Percentiles rank a stretch among this genome's conserved stretches.
These are phyloP conservation scores for Hafferia zeledoni DNA, from an alignment of 2,797 vertebrate genomes.

Conservation along the genomic window DNA sequence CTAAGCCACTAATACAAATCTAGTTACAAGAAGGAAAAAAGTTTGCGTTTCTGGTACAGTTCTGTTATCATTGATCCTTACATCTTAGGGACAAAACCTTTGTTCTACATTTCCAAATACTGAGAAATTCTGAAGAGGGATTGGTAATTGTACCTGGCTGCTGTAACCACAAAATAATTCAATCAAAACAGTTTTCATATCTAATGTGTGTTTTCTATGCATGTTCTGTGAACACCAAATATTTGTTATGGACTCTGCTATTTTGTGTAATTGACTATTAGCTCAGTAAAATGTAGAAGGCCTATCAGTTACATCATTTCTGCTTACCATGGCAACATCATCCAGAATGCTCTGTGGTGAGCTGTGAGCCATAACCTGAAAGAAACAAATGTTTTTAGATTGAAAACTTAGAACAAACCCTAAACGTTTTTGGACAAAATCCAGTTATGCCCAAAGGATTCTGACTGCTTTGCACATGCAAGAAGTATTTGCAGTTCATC, in stretches of 20 bases:
- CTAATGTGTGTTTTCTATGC: background rate
- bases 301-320: background rate
- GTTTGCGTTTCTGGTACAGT: background rate
- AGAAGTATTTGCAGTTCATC: background rate
- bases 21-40: background rate
- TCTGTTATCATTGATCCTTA: background rate
- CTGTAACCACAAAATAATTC: background rate
- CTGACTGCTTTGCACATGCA: background rate
- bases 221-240: background rate
- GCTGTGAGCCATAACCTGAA: constrained; percentile 97
- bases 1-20: background rate
- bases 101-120: background rate
- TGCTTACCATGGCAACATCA: constrained; percentile 98
- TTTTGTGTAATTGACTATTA: background rate
- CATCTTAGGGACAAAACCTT: background rate
- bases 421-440: background rate
- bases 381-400: background rate
- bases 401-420: background rate
- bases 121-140: background rate
- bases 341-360: constrained; percentile 96
- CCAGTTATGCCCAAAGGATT: background rate
- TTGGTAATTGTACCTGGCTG: background rate
- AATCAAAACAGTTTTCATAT: background rate
- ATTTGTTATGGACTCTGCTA: background rate
- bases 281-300: background rate